phyloP scores from a whole-genome alignment of 2,888 invertebrate species.

The Drosophila testacea region DNA sequence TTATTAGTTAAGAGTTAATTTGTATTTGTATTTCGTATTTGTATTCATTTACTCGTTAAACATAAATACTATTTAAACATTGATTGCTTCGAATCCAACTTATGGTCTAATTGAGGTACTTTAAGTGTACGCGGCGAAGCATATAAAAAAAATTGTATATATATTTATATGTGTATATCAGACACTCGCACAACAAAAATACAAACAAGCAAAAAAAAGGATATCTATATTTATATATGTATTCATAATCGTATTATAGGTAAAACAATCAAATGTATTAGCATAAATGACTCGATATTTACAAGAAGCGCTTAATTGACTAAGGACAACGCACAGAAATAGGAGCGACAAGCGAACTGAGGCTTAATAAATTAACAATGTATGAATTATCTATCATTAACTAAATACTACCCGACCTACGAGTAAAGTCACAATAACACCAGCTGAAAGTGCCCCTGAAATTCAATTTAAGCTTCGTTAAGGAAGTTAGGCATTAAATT shows the following conservation, averaged over 20 bases:
- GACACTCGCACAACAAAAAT: constrained; percentile 30
- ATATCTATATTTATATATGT: constrained; percentile 14
- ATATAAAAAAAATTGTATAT: constrained; percentile 29
- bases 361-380: constrained; percentile 69
- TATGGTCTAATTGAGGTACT: constrained; percentile 71
- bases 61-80: constrained; percentile 46
- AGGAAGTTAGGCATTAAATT: not conserved
- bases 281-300: constrained; percentile 81
- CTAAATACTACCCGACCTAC: constrained; percentile 51
- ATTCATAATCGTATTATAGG: constrained; percentile 8
- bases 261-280: constrained; percentile 54
- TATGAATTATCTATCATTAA: constrained; percentile 53
- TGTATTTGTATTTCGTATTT: constrained; percentile 7
- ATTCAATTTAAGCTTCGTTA: not conserved
- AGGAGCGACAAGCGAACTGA: constrained; percentile 46
- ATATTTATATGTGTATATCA: constrained; percentile 23
- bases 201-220: constrained; percentile 32
- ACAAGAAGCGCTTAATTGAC: constrained; percentile 76
- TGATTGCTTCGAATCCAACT: constrained; percentile 46
- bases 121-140: constrained; percentile 65
- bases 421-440: constrained; percentile 18
- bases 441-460: constrained; percentile 7
- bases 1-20: constrained; percentile 7
- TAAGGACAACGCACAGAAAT: constrained; percentile 50
- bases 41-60: constrained; percentile 41